phyloP scores from a whole-genome alignment of 2,797 vertebrate species.

The Alfaro cultratus region DNA sequence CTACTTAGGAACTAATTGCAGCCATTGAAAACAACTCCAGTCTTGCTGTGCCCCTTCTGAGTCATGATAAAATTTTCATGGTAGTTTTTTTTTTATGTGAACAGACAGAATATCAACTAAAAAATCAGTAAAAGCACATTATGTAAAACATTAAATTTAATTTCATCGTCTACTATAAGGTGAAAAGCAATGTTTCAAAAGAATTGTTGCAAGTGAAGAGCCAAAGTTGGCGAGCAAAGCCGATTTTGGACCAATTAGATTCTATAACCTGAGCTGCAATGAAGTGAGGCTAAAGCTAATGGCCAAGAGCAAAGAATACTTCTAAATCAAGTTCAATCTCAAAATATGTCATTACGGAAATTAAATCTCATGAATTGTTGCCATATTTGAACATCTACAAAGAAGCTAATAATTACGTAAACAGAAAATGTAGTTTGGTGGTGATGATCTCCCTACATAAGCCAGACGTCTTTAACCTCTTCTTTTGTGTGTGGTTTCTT shows the following conservation, averaged over 20 bases:
- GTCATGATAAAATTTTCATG: neutral
- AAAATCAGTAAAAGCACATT: neutral
- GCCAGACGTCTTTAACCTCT: constrained; percentile 30
- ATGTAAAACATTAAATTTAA: neutral
- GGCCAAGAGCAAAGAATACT: neutral
- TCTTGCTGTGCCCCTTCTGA: neutral
- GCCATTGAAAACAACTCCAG: neutral
- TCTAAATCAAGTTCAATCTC: neutral
- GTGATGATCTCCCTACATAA: too few species aligned
- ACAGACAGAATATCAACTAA: neutral
- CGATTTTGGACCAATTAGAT: neutral
- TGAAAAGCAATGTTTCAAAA: neutral
- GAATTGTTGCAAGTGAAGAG: neutral
- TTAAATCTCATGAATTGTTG: neutral
- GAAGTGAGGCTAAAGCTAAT: neutral
- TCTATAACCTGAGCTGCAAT: neutral
- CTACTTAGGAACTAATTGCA: neutral
- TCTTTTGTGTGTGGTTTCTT: constrained; percentile 23
- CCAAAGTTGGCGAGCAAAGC: neutral
- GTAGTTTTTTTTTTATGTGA: neutral
- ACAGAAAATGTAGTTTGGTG: neutral
- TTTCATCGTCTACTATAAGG: neutral
- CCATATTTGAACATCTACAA: neutral
- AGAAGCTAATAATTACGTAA: neutral
- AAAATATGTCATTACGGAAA: neutral